Conservation (phyloP, 2,797 vertebrate genomes). For the Myiotriccus ornatus region DNA sequence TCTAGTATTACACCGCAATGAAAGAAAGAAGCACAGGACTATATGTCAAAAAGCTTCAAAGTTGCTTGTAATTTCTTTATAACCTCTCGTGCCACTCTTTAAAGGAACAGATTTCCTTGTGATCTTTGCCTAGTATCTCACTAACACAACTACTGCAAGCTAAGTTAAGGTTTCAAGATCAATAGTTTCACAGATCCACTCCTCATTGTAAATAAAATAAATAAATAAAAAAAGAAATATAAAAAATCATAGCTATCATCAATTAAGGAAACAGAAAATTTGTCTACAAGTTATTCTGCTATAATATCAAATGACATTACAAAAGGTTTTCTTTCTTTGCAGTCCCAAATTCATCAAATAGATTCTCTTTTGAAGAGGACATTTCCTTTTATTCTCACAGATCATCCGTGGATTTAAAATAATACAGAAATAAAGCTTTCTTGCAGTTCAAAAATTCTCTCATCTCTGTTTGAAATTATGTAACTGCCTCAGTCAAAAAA, state of each 20-base stretch:
- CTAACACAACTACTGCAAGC: not conserved
- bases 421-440: conserved; percentile 4
- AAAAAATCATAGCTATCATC: not conserved
- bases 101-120: not conserved
- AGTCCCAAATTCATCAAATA: not conserved
- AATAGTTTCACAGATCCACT: not conserved
- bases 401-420: conserved; percentile 5
- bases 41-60: not conserved
- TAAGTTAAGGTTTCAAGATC: not conserved
- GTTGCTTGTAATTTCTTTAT: not conserved
- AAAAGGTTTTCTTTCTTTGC: not conserved
- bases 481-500: conserved; percentile 6
- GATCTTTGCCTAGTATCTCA: not conserved
- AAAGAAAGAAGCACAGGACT: not conserved
- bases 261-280: not conserved
- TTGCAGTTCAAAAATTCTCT: not conserved
- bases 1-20: not conserved
- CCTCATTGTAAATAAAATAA: not conserved
- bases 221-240: rapidly evolving
- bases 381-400: not conserved
- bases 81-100: not conserved
- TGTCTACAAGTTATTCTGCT: not conserved
- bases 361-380: not conserved
- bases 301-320: not conserved
- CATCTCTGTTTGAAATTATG: not conserved